Evolutionary conservation across 2,797 vertebrate species (phyloP), one percentile per base, ranked within the genome.

Genomic region (Phyllotis vaccarum): DNA sequence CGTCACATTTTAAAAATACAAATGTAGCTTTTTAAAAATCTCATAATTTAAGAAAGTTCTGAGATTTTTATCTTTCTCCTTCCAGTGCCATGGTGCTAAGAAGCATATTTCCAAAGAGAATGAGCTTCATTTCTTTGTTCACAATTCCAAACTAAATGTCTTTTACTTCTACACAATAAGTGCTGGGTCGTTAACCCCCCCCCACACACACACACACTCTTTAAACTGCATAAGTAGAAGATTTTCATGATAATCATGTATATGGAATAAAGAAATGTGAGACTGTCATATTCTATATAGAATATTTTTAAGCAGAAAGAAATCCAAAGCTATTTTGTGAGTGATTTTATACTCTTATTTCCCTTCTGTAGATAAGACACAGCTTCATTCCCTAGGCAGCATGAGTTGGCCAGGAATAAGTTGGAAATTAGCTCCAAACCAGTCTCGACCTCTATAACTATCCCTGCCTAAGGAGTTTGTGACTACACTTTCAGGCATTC

Each of bases 281-380:
- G 68, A 56, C 70, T 29, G 64, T 93, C 24, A 56, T 89, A 93
- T 90, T 95, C 83, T 96, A 93, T 75, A 95, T 46, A 93, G 74
- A 96, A 89, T 86, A 87, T 40, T 40, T 94, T 92, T 92, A 58
- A 95, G 94, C 46, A 90, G 75, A 70, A 91, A 75, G 91, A 94
- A 92, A 78, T 13, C 10, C 43, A 43, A 54, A 43, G 66, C 49
- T 78, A 49, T 93, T 92, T 96, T 94, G 66, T 58, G 0, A 58
- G 70, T 93, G 46, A 16, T 95, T 90, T 94, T 95, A 64, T 79
- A 81, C 81, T 81, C 90, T 70, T 82, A 91, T 49, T 89, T 93
- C 60, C 62, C 64, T 86, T 75, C 82, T 88, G 52, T 80, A 89
- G 68, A 74, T 83, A 96, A 95, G 89, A 76, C 81, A 89, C 40